Percentiles rank a stretch among this genome's conserved stretches.
Conservation (phyloP, 2,888 invertebrate genomes). For the Orchesellides sinensis region DNA sequence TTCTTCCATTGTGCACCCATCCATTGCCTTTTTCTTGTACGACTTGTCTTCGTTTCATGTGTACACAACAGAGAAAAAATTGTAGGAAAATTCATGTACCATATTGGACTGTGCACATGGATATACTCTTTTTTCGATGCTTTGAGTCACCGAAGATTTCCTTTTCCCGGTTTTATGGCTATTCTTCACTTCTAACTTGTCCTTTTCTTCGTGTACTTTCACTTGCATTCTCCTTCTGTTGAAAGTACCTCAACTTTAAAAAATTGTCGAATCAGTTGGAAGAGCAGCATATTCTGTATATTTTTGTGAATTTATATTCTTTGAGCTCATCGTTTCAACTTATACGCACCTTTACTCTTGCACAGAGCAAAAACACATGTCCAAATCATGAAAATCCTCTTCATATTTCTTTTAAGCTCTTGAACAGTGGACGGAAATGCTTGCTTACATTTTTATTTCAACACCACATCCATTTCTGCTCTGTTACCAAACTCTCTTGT, state of each 20-base stretch:
- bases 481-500: too few species aligned
- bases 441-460: constrained; percentile 27
- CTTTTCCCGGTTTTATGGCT: too few species aligned
- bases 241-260: constrained; percentile 9
- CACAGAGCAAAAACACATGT: neutral
- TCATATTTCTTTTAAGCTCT: constrained; percentile 20
- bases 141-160: neutral
- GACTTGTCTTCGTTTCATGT: constrained; percentile 39
- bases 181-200: constrained; percentile 4
- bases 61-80: neutral
- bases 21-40: constrained; percentile 61
- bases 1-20: constrained; percentile 62
- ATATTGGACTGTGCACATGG: neutral
- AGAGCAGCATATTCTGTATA: neutral
- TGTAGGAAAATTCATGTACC: constrained; percentile 10
- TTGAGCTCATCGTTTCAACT: too few species aligned
- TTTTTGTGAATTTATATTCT: neutral
- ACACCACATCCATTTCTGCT: too few species aligned
- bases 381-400: constrained; percentile 9
- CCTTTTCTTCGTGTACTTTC: constrained; percentile 2
- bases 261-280: constrained; percentile 23
- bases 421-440: constrained; percentile 29
- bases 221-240: constrained; percentile 2
- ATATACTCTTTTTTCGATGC: neutral
- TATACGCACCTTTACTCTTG: neutral